Conservation (phyloP, 2,888 invertebrate genomes). For the Cryptus armator region DNA sequence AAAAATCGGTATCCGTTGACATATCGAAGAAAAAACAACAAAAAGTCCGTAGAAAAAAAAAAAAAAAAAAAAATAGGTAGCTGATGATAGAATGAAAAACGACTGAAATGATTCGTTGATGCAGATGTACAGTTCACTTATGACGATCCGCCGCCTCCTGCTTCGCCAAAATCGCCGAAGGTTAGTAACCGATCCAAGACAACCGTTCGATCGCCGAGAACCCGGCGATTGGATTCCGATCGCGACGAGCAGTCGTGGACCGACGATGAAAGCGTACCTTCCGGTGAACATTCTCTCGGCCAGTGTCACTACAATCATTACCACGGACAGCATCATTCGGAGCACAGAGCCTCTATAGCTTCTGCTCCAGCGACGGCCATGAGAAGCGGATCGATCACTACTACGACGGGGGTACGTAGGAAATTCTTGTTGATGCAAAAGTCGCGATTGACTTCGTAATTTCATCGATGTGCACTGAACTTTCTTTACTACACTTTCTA, state of each 20-base stretch:
- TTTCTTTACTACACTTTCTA: neutral
- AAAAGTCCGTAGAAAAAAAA: too few species aligned
- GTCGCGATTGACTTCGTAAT: neutral
- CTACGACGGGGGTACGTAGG: slow-evolving; percentile 75
- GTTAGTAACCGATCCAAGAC: slow-evolving; percentile 62
- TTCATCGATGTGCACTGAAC: slow-evolving; percentile 3
- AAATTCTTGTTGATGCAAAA: neutral
- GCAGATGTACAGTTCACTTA: slow-evolving; percentile 76
- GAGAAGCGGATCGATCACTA: slow-evolving; percentile 80
- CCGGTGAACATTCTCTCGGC: slow-evolving; percentile 58
- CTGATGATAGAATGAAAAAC: neutral
- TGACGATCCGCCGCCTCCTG: slow-evolving; percentile 71
- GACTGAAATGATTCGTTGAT: neutral
- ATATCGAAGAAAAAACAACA: neutral
- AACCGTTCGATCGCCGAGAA: slow-evolving; percentile 56
- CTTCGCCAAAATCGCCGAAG: slow-evolving; percentile 69
- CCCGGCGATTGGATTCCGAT: slow-evolving; percentile 68
- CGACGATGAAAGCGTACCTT: slow-evolving; percentile 71
- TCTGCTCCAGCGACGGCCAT: slow-evolving; percentile 77
- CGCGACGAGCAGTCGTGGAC: slow-evolving; percentile 73
- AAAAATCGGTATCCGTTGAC: neutral
- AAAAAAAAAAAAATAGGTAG: neutral
- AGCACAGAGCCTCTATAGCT: slow-evolving; percentile 78
- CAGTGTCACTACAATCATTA: slow-evolving; percentile 62
- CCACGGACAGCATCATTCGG: slow-evolving; percentile 66